Evolutionary conservation across 2,113 vertebrate species (phyloP).

Genomic region (Oostethus manadensis): DNA sequence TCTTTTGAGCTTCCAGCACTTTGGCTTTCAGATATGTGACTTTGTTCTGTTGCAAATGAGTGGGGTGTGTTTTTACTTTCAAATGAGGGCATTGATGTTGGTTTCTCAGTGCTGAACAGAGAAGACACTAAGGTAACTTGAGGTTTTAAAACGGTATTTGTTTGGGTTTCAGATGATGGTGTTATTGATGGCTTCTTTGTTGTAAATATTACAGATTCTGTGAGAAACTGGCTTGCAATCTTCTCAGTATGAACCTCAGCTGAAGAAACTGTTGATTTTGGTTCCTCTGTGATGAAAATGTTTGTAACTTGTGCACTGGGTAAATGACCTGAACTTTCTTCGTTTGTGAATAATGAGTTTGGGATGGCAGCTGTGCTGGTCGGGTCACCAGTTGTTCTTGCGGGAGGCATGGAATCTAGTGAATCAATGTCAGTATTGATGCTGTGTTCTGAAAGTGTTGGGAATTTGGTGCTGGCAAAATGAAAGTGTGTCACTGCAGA

Average conservation of each 20-base stretch:
- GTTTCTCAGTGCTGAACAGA: slow-evolving; percentile 12
- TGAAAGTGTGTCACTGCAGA: slow-evolving; percentile 5
- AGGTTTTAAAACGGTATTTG: not conserved
- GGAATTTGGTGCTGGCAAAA: slow-evolving; percentile 2
- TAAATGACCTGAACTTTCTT: slow-evolving; percentile 7
- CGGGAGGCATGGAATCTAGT: slow-evolving; percentile 9
- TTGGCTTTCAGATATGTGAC: not conserved
- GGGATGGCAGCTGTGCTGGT: not conserved
- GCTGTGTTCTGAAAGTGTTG: not conserved
- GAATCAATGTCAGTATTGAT: slow-evolving; percentile 1
- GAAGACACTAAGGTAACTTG: slow-evolving; percentile 16
- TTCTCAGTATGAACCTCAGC: slow-evolving; percentile 9
- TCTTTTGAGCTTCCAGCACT: slow-evolving; percentile 14
- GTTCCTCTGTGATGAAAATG: slow-evolving; percentile 3
- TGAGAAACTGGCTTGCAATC: not conserved
- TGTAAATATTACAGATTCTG: slow-evolving; percentile 3
- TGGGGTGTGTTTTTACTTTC: not conserved
- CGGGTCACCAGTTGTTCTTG: slow-evolving; percentile 8
- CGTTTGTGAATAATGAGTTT: slow-evolving; percentile 1
- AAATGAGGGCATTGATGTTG: not conserved
- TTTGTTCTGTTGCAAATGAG: slow-evolving; percentile 7
- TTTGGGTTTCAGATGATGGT: slow-evolving; percentile 4
- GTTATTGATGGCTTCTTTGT: slow-evolving; percentile 1
- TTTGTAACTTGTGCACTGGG: not conserved
- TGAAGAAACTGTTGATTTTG: not conserved